Percentiles rank a stretch among this genome's conserved stretches.
phyloP scores from a whole-genome alignment of 2,888 invertebrate genomes.

The Limulus polyphemus region DNA sequence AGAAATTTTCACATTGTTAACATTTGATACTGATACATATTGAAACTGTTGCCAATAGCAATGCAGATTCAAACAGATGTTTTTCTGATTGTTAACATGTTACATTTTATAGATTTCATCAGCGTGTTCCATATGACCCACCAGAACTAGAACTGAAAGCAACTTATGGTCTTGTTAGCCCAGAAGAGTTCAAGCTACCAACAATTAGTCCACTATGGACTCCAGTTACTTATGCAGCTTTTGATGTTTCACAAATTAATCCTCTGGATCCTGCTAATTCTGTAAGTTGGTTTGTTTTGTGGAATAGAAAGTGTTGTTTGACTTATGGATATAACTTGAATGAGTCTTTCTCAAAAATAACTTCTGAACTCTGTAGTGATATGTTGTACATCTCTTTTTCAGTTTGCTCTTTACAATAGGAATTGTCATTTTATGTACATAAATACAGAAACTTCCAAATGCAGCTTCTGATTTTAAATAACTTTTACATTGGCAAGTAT shows the following conservation, averaged over 20 bases:
- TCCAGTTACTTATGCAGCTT: conserved; percentile 38
- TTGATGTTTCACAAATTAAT: conserved; percentile 30
- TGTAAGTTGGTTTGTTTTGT: conserved; percentile 3
- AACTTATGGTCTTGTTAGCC: conserved; percentile 49
- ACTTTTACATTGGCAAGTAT: no score
- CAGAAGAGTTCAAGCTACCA: conserved; percentile 46
- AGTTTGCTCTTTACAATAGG: no score
- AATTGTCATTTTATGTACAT: no score
- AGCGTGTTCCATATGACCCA: conserved; percentile 47
- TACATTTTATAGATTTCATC: conserved; percentile 44
- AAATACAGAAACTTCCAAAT: no score
- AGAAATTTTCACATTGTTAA: no score
- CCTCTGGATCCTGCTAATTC: conserved; percentile 15
- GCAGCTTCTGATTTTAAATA: no score
- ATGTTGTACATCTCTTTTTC: no score
- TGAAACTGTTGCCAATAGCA: no score
- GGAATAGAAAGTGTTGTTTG: not conserved
- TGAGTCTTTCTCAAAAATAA: not conserved
- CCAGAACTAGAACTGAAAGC: conserved; percentile 46
- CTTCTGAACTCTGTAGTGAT: no score
- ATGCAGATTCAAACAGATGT: no score
- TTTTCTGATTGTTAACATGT: no score
- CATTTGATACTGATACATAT: no score
- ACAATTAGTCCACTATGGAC: conserved; percentile 43
- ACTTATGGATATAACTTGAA: not conserved